Evolutionary conservation across 2,113 vertebrate genomes (phyloP).

Genomic region (Pipa parva): DNA sequence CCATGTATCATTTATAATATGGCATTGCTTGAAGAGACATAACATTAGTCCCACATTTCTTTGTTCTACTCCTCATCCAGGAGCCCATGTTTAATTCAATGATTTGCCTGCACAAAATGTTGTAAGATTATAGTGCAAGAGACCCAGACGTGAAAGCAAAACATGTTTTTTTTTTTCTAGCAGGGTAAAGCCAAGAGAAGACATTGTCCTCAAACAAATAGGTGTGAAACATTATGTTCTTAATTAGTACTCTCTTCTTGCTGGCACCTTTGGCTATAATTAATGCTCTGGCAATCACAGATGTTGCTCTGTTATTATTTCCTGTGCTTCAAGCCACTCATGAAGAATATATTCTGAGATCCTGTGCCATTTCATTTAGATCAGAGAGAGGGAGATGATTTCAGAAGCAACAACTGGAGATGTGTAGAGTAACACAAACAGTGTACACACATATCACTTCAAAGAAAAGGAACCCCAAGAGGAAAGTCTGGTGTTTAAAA

Average conservation of each 20-base stretch:
- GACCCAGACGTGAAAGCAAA: constrained; percentile 4
- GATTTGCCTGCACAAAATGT: neutral
- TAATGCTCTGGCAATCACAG: constrained; percentile 25
- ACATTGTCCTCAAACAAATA: constrained; percentile 17
- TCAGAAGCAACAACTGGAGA: neutral
- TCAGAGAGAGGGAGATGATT: neutral
- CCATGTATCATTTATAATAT: neutral
- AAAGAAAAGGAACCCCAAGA: too few relatives aligned
- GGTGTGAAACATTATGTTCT: constrained; percentile 19
- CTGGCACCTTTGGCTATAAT: constrained; percentile 26
- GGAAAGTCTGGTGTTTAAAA: too few relatives aligned
- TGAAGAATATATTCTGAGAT: constrained; percentile 7
- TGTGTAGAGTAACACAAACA: neutral
- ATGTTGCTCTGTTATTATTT: constrained; percentile 27
- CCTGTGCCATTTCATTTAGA: neutral
- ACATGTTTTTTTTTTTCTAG: neutral
- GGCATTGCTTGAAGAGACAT: neutral
- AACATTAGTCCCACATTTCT: neutral
- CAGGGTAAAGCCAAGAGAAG: constrained; percentile 15
- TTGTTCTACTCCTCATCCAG: neutral
- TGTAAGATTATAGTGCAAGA: neutral
- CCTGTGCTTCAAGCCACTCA: neutral
- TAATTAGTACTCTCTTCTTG: constrained; percentile 20
- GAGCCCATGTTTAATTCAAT: neutral
- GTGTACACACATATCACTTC: neutral